Base-by-base conservation (phyloP, 2,888 invertebrate species). In the Drosophila quinaria region DNA sequence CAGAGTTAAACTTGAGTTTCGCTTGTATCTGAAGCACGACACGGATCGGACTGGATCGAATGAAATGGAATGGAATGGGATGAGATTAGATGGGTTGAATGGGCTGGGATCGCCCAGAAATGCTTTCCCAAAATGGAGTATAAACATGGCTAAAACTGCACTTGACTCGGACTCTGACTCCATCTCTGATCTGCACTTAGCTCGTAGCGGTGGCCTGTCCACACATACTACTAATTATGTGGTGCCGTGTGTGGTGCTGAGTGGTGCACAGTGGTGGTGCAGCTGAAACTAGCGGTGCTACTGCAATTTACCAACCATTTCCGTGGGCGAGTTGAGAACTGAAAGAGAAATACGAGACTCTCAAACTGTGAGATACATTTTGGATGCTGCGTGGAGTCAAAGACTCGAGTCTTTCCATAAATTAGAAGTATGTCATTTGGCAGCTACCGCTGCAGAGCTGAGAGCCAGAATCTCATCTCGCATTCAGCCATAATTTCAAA, bases 351-450 rank as follows among this genome's bases (percentile, higher is more conserved):
- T 25, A 4, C 35, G 33, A 35, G 25, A 46, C 25, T 17, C 17
- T 17, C 10, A 13, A 55, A 42, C 31, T 55, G 42, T 44, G 44
- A 56, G 63, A 19, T 62, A 60, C 47, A 74, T 73, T 70, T 72
- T 35, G 65, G 46, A 42, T 33, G 47, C 19, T 67, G 64, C 58
- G 47, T 61, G 44, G 44, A 61, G 54, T n/a, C 35, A 44, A 39
- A 19, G 46, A 47, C 49, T 46, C 8, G 46, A 50, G 31, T 55
- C 11, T 39, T 51, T 73, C 84, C 85, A 89, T 86, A 89, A 86
- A 86, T 87, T 87, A 87, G 84, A 87, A 89, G 89, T 87, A 84
- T 86, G 86, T 89, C 86, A 89, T 86, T 87, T 87, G 73, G 70
- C 59, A 71, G 89, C 83, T 86, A 79, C 85, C 67, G 77, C 83